Percentiles rank a stretch among this genome's conserved stretches.
Evolutionary conservation across 2,113 vertebrate species (phyloP).

Genomic region (Carassius gibelio): DNA sequence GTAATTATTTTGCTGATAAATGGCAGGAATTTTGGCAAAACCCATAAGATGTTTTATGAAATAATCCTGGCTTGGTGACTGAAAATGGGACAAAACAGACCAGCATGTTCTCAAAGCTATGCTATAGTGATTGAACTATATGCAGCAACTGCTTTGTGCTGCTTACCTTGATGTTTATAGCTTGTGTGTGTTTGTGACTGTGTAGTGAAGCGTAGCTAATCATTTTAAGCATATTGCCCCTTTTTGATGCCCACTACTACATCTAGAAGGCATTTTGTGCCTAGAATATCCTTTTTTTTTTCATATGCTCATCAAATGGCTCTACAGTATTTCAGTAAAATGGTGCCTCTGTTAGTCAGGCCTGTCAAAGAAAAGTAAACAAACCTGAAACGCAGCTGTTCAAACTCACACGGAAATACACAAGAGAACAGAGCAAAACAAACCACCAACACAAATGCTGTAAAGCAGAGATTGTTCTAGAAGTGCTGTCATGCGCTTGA

Average conservation of each 20-base stretch:
- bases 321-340: conserved; percentile 59
- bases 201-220: neutral
- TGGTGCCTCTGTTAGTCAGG: conserved; percentile 63
- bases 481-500: neutral
- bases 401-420: conserved; percentile 66
- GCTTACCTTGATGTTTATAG: conserved; percentile 19
- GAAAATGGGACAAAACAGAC: neutral
- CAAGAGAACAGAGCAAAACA: conserved; percentile 38
- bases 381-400: conserved; percentile 76
- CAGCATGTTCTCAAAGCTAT: neutral
- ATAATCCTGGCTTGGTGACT: neutral
- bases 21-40: neutral
- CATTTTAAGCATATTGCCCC: conserved; percentile 12
- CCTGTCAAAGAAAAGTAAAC: conserved; percentile 67
- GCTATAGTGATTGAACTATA: neutral
- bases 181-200: neutral
- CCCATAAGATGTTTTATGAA: neutral
- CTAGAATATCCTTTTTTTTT: conserved; percentile 1
- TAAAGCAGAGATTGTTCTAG: conserved; percentile 15
- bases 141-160: neutral
- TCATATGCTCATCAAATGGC: conserved; percentile 23
- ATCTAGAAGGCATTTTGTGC: conserved; percentile 18
- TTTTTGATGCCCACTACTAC: conserved; percentile 7
- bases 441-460: conserved; percentile 20
- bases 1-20: conserved; percentile 21